Evolutionary conservation across 2,888 invertebrate genomes (phyloP).

Genomic region (Caenorhabditis sinica): DNA sequence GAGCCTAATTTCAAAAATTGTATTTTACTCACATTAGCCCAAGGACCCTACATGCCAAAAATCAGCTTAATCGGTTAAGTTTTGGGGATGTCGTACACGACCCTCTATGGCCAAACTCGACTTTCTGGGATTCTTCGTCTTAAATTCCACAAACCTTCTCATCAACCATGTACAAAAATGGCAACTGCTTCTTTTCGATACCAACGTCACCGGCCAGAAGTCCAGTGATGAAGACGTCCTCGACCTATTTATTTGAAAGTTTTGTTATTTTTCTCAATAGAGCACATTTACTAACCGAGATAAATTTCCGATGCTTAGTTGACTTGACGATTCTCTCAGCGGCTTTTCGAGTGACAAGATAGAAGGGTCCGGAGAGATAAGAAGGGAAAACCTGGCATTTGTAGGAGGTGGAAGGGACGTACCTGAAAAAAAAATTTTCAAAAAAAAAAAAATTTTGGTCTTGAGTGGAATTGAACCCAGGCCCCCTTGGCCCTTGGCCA

Average conservation of each 20-base stretch:
- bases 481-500: no score
- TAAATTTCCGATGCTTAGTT: constrained; percentile 49
- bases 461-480: no score
- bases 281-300: constrained; percentile 13
- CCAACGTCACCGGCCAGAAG: constrained; percentile 55
- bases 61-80: no score
- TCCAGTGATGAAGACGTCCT: constrained; percentile 53
- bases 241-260: constrained; percentile 5
- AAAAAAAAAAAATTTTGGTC: neutral
- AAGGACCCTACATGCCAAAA: no score
- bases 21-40: no score
- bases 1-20: no score
- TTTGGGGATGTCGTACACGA: no score
- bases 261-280: neutral
- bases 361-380: constrained; percentile 35
- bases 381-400: constrained; percentile 35
- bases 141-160: neutral
- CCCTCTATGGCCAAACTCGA: neutral
- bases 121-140: no score
- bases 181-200: constrained; percentile 20
- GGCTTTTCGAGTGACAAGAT: constrained; percentile 27
- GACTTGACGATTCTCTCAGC: constrained; percentile 16
- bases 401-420: constrained; percentile 18
- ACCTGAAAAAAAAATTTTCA: constrained; percentile 13
- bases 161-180: constrained; percentile 11